Evolutionary conservation across 2,888 invertebrate genomes (phyloP).

Genomic region (Creontiades dilutus): DNA sequence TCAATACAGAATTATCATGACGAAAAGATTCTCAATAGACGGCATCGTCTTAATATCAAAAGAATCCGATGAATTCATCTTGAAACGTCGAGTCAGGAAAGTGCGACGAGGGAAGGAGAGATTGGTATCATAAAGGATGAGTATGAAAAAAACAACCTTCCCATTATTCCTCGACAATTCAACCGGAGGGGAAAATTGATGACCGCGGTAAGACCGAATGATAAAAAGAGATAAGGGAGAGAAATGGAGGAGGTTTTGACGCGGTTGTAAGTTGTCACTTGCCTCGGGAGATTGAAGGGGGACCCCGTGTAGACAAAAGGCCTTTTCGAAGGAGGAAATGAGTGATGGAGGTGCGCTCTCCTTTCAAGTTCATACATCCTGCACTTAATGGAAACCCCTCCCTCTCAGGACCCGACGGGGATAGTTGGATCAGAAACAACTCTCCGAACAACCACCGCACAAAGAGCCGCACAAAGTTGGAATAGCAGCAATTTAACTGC

Average conservation of each 20-base stretch:
- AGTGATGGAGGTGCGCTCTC: constrained; percentile 41
- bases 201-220: constrained; percentile 23
- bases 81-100: not conserved
- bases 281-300: constrained; percentile 26
- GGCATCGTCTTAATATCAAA: not conserved
- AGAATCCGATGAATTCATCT: not conserved
- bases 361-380: constrained; percentile 60
- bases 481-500: constrained; percentile 32
- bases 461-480: constrained; percentile 3
- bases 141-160: not conserved
- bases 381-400: constrained; percentile 38
- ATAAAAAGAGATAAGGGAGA: constrained; percentile 53
- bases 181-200: constrained; percentile 44
- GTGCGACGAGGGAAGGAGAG: too few species aligned
- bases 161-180: constrained; percentile 57
- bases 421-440: constrained; percentile 42
- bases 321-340: constrained; percentile 50
- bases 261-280: constrained; percentile 55
- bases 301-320: constrained; percentile 44
- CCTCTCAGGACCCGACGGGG: not conserved
- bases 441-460: not conserved
- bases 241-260: constrained; percentile 46
- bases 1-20: too few species aligned
- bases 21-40: too few species aligned
- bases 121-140: not conserved